A percentile compares a stretch with the other conserved stretches of the same genome.
These are phyloP conservation scores for Arion vulgaris DNA, from an alignment of 1,140 invertebrate species.

Conservation along the genomic window DNA sequence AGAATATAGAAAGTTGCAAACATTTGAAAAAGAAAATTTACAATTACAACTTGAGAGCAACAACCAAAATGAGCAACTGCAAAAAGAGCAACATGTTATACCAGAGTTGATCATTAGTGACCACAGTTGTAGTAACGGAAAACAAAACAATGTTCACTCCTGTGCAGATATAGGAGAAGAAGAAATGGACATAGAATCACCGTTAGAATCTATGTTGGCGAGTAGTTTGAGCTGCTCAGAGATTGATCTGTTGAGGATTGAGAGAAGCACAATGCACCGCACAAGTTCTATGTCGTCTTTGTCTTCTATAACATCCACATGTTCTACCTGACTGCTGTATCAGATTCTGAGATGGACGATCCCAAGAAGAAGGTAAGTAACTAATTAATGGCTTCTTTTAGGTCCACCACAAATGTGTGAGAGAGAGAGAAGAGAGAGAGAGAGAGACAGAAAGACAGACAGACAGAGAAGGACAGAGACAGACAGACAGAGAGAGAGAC, in stretches of 20 bases:
- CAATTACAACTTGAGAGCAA: not conserved
- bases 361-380: slow-evolving; percentile 7
- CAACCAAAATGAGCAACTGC: not conserved
- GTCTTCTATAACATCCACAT: slow-evolving; percentile 27
- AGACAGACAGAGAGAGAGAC: no score
- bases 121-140: slow-evolving; percentile 5
- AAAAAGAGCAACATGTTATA: not conserved
- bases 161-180: not conserved
- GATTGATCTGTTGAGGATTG: not conserved
- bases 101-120: slow-evolving; percentile 31
- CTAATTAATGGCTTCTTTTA: no score
- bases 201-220: not conserved
- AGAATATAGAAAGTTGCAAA: not conserved
- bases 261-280: not conserved
- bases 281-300: slow-evolving; percentile 21
- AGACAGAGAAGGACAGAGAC: no score
- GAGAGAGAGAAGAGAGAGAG: no score
- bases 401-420: no score
- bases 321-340: slow-evolving; percentile 24
- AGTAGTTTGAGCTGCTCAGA: not conserved
- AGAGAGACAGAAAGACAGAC: no score
- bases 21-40: not conserved
- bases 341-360: not conserved
- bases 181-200: not conserved
- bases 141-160: not conserved